Percentiles rank a stretch among this genome's conserved stretches.
Conservation (phyloP, 2,888 invertebrate genomes). For the Zygothrica quintamaculata region DNA sequence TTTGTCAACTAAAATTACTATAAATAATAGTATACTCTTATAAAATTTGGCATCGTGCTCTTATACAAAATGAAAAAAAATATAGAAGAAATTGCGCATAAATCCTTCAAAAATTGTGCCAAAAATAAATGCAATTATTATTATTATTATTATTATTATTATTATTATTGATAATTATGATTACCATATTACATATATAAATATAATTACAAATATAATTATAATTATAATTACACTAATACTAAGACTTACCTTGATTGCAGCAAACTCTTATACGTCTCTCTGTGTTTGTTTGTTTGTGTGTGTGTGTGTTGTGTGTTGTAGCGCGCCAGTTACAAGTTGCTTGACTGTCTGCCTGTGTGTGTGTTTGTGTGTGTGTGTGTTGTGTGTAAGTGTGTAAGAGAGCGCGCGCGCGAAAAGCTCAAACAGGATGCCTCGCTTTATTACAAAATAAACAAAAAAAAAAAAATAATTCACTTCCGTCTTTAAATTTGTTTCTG, state of each 20-base stretch:
- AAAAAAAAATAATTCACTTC: slow-evolving; percentile 57
- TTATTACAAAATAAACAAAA: slow-evolving; percentile 24
- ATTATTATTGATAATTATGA: slow-evolving; percentile 29
- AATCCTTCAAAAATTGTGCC: slow-evolving; percentile 17
- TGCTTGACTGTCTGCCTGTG: slow-evolving; percentile 41
- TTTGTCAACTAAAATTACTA: too few relatives aligned
- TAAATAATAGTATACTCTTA: too few relatives aligned
- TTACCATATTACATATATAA: not conserved
- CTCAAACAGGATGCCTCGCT: slow-evolving; percentile 69
- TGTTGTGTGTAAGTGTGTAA: not conserved
- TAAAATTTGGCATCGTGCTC: too few relatives aligned
- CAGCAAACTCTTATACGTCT: slow-evolving; percentile 45
- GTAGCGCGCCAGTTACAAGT: slow-evolving; percentile 26
- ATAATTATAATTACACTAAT: slow-evolving; percentile 20
- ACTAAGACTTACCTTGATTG: slow-evolving; percentile 39
- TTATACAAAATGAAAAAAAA: too few relatives aligned
- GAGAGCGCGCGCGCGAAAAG: slow-evolving; percentile 35
- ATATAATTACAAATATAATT: slow-evolving; percentile 8
- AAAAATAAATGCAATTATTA: not conserved
- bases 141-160: slow-evolving; percentile 32
- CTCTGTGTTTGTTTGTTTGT: slow-evolving; percentile 21
- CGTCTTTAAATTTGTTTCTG: slow-evolving; percentile 53
- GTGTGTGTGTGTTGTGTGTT: slow-evolving; percentile 1
- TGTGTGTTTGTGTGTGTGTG: slow-evolving; percentile 17
- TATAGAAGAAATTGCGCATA: not conserved